phyloP scores from a whole-genome alignment of 2,797 vertebrate species.

The Lemur catta region DNA sequence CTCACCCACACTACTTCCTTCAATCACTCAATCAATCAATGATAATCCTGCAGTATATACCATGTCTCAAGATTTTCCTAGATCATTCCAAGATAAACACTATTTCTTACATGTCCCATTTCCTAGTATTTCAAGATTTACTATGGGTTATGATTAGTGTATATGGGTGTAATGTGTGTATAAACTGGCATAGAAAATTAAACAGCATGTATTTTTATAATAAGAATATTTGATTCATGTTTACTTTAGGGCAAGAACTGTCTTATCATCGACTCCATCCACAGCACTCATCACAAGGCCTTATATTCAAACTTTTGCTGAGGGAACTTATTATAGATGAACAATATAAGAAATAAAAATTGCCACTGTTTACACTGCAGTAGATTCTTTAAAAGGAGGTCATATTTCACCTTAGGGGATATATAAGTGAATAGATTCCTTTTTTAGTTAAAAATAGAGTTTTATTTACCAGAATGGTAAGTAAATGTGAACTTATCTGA shows the following conservation, averaged over 20 bases:
- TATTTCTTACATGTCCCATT: not conserved
- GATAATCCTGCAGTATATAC: not conserved
- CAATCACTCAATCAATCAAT: not conserved
- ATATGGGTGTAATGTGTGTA: not conserved
- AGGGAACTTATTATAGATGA: slow-evolving; percentile 29
- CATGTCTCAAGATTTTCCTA: not conserved
- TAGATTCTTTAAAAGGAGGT: slow-evolving; percentile 53
- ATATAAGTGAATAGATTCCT: not conserved
- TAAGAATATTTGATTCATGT: slow-evolving; percentile 19
- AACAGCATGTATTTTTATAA: not conserved
- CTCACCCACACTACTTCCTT: not conserved
- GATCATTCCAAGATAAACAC: not conserved
- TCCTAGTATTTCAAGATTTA: slow-evolving; percentile 23
- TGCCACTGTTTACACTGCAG: not conserved
- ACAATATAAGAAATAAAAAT: slow-evolving; percentile 50
- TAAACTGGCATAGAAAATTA: slow-evolving; percentile 23
- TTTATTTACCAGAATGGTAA: slow-evolving; percentile 58
- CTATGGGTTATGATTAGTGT: not conserved
- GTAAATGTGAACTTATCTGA: slow-evolving; percentile 48
- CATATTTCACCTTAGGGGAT: slow-evolving; percentile 51
- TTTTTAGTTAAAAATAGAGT: not conserved
- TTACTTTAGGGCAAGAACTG: slow-evolving; percentile 17
- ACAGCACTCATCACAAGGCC: slow-evolving; percentile 36
- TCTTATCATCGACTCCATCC: not conserved
- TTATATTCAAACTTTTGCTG: slow-evolving; percentile 11